Base-by-base conservation (phyloP, 1,140 invertebrate genomes). In the Zaprionus lachaisei region DNA sequence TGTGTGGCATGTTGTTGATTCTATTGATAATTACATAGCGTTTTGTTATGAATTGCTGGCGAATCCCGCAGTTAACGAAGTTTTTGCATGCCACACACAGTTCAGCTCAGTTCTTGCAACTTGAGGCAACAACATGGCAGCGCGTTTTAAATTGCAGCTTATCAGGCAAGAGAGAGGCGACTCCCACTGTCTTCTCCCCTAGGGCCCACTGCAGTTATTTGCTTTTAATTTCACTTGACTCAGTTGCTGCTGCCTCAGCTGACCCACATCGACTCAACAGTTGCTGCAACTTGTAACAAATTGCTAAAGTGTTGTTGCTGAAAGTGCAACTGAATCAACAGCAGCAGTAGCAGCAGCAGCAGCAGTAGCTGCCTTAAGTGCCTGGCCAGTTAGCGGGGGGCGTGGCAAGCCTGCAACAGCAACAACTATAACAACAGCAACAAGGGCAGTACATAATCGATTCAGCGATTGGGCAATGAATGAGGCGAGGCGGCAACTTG, bases 21-120 rank as follows among this genome's bases (percentile, higher is more conserved):
- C 77, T 76, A 87, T 89, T 89, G 85, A 89, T 89, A 90, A 89
- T 90, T 90, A 90, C 66, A 81, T 62, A 72, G 77, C 75, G 84
- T 81, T 72, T 81, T 90, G 74, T 89, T 89, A 89, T 84, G 80
- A 62, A 89, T 89, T 89, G 74, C 64, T 83, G 38, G 41, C 5
- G 38, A 64, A 17, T 77, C 37, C 67, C 38, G 47, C 65, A 38
- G 67, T 58, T 83, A 77, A 83, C 81, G 64, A 78, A 80, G 70
- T 80, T 72, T 73, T 80, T 82, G 71, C 83, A 85, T 85, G 83
- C 76, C 64, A 79, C 47, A 44, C 14, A n/a, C 15, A 61, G 24
- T 20, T 41, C 24, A 61, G 34, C 64, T 49, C 20, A 22, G 63
- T 60, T 49, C 37, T 47, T 47, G 60, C 26, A 65, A 72, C 81